phyloP scores from a whole-genome alignment of 2,113 vertebrate genomes.

The Paramisgurnus dabryanus region DNA sequence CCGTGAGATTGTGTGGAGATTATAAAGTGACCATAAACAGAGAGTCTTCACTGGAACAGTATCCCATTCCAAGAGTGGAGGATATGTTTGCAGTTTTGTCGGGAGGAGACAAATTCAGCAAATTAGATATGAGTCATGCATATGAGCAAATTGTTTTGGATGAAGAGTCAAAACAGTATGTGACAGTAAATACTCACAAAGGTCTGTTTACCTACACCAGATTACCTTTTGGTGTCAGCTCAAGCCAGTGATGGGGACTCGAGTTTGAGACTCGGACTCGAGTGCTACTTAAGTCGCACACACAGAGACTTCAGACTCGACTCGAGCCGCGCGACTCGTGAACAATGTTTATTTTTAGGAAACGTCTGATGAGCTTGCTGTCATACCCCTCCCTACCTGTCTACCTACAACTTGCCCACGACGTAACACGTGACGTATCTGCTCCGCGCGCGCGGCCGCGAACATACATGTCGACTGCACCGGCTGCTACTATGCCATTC shows the following conservation, averaged over 20 bases:
- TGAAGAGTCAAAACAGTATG: conserved; percentile 12
- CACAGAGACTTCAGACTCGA: too few species aligned
- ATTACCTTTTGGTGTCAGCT: conserved; percentile 41
- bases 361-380: too few species aligned
- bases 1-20: not conserved
- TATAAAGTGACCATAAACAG: not conserved
- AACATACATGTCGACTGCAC: too few species aligned
- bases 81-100: conserved; percentile 33
- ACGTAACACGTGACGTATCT: too few species aligned
- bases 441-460: too few species aligned
- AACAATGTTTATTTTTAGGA: too few species aligned
- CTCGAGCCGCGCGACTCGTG: too few species aligned
- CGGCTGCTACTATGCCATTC: too few species aligned
- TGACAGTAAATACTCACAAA: conserved; percentile 49
- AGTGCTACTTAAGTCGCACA: too few species aligned
- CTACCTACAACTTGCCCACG: too few species aligned
- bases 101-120: conserved; percentile 28
- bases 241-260: conserved; percentile 6
- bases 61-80: conserved; percentile 36
- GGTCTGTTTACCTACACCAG: conserved; percentile 32
- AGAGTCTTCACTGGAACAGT: conserved; percentile 37
- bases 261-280: too few species aligned
- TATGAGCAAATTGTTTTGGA: conserved; percentile 45
- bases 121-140: conserved; percentile 48
- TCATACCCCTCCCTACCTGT: too few species aligned